Evolutionary conservation across 2,888 invertebrate species (phyloP).

Genomic region (Apodemia duryi): DNA sequence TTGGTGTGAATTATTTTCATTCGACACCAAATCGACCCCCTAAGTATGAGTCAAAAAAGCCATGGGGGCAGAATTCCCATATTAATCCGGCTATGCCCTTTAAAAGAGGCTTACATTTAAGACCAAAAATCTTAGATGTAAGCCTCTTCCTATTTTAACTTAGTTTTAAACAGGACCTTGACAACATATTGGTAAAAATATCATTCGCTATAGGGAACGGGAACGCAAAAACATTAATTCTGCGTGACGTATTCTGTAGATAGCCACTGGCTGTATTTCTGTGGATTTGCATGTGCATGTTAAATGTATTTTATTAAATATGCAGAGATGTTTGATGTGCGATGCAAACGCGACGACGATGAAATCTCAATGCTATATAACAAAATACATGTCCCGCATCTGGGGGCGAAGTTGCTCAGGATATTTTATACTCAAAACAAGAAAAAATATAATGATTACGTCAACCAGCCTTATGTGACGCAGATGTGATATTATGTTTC

Average conservation of each 20-base stretch:
- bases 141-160: not conserved
- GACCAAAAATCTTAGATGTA: not conserved
- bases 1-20: too few relatives aligned
- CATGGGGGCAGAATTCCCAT: too few relatives aligned
- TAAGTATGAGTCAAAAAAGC: too few relatives aligned
- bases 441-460: not conserved
- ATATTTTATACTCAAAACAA: not conserved
- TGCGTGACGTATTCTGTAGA: not conserved
- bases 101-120: too few relatives aligned
- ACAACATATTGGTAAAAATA: slow-evolving; percentile 7
- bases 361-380: not conserved
- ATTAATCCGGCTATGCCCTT: too few relatives aligned
- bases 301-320: not conserved
- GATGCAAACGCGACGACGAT: not conserved
- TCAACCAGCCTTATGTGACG: not conserved
- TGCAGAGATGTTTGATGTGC: not conserved
- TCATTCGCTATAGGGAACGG: not conserved
- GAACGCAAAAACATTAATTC: not conserved
- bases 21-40: too few relatives aligned
- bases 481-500: not conserved
- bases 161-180: not conserved
- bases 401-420: not conserved
- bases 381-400: not conserved
- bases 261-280: not conserved
- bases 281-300: not conserved